Percentiles rank a stretch among this genome's conserved stretches.
Evolutionary conservation across 2,797 vertebrate species (phyloP).

Genomic region (Pachyuromys duprasi): DNA sequence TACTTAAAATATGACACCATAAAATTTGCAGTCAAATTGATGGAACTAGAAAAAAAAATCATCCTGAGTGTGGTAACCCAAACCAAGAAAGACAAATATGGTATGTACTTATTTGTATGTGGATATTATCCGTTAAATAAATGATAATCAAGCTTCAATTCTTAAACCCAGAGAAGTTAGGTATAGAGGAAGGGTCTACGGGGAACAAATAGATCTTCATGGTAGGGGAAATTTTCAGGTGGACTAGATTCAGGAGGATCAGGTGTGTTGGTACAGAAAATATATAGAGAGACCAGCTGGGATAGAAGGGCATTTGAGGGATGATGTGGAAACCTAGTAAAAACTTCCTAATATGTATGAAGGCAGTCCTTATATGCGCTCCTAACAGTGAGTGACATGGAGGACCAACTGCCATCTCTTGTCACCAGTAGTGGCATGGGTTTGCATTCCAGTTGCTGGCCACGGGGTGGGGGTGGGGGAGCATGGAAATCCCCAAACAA

Average conservation of each 20-base stretch:
- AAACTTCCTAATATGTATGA: neutral
- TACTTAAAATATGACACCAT: neutral
- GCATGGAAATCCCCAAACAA: neutral
- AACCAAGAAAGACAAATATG: neutral
- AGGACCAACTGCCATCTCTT: neutral
- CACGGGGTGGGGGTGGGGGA: neutral
- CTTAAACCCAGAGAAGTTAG: neutral
- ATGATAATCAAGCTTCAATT: neutral
- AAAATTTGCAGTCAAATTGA: neutral
- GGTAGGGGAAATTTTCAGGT: neutral
- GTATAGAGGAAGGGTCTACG: neutral
- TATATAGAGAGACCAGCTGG: neutral
- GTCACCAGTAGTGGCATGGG: neutral
- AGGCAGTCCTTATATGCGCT: neutral
- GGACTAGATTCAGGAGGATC: neutral
- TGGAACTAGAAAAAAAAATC: neutral
- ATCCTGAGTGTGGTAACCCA: neutral
- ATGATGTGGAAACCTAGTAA: neutral
- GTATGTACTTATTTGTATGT: neutral
- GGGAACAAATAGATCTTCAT: neutral
- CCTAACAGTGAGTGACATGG: neutral
- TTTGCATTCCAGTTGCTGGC: neutral
- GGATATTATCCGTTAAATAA: neutral
- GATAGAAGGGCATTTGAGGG: neutral
- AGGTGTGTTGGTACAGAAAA: neutral